Conservation (phyloP, 2,797 vertebrate species). For the Enteromius treurensis region DNA sequence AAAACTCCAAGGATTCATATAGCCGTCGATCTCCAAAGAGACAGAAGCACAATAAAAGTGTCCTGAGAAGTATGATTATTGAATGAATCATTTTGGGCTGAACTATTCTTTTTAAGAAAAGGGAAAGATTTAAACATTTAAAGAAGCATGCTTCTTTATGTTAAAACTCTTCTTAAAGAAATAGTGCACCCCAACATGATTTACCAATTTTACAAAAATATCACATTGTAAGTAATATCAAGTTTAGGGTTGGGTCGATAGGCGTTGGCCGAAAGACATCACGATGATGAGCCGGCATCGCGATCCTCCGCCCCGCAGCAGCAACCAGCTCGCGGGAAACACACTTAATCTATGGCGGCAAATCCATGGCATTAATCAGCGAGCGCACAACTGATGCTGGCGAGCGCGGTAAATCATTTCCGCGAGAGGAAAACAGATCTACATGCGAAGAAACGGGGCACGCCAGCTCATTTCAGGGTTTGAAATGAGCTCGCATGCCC, state of each 20-base stretch:
- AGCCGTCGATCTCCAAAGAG: background rate
- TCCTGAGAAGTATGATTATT: background rate
- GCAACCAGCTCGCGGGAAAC: too few species aligned
- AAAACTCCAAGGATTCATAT: background rate
- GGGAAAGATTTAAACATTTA: background rate
- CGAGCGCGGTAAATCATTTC: too few species aligned
- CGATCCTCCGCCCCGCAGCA: too few species aligned
- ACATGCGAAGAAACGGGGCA: too few species aligned
- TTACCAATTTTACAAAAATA: background rate
- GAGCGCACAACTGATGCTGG: too few species aligned
- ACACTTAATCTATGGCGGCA: too few species aligned
- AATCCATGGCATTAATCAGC: too few species aligned
- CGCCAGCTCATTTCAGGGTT: too few species aligned
- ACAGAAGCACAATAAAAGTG: background rate
- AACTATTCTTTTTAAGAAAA: background rate
- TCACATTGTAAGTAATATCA: background rate
- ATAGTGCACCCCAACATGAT: background rate
- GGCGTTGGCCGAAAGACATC: too few species aligned
- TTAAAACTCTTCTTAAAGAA: background rate
- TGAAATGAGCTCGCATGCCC: too few species aligned
- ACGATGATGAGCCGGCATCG: too few species aligned
- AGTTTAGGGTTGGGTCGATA: background rate
- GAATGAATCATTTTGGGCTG: background rate
- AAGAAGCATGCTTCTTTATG: background rate
- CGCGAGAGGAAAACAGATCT: too few species aligned